Base-by-base conservation (phyloP, 2,113 vertebrate species). In the Macroglossus sobrinus region DNA sequence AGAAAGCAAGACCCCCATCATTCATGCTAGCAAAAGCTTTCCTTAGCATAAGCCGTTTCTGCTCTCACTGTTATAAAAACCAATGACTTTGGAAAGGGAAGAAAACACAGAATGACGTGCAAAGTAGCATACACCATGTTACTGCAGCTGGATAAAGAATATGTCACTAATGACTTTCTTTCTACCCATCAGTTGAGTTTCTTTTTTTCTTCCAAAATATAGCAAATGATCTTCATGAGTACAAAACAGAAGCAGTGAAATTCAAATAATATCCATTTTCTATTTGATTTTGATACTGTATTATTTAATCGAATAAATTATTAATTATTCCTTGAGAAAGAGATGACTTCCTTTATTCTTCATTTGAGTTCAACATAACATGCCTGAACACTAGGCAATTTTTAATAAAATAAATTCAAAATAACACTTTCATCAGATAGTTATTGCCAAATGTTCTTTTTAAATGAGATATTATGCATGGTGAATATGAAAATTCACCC, bases 121-220 rank as follows among this genome's bases (percentile, higher is more conserved):
- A 90, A 75, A 95, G 89, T 87, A 84, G 55, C 85, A 94, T 80
- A 94, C 57, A 81, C 86, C 86, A 88, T 84, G 96, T 89, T 92
- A 93, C 33, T 94, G 95, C 96, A 97, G 97, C 92, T 97, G 94
- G 95, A 93, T 69, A 94, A 78, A 97, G 97, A 98, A 97, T 97
- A 94, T 96, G 93, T 94, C 95, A 96, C 97, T 97, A 94, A 97
- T 97, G 95, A 97, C 86, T 94, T 95, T 97, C 96, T 97, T 97
- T 94, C 91, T 93, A 95, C 61, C 64, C 50, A 2, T 96, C 95
- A 96, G 88, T 97, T 96, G 88, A 94, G 30, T 64, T 85, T 43
- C n/a, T 76, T 69, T 96, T 85, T 79, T 78, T 66, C 68, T 57
- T 79, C 95, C 81, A 97, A 97, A 97, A 95, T 94, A 95, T 94